Conservation (phyloP, 2,888 invertebrate genomes). For the Sminthurides aquaticus region DNA sequence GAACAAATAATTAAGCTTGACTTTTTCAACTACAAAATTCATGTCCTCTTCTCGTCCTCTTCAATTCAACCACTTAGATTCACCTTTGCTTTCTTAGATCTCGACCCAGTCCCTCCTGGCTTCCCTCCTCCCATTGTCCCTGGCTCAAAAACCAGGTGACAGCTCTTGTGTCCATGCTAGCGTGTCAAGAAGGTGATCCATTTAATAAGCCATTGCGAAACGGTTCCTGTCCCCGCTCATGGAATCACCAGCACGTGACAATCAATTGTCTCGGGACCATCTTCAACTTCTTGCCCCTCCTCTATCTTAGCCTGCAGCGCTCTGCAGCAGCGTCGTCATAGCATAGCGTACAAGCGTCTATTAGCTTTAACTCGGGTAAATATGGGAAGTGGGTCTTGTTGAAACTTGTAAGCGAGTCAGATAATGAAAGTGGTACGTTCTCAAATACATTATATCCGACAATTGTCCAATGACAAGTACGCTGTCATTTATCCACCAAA, state of each 20-base stretch:
- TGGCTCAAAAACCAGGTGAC: background rate
- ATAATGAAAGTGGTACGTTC: background rate
- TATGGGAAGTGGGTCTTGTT: background rate
- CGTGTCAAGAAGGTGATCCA: background rate
- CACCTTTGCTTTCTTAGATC: no score
- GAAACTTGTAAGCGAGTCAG: no score
- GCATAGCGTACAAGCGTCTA: no score
- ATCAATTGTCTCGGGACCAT: background rate
- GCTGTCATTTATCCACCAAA: no score
- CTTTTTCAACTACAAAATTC: background rate
- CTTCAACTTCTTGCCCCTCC: background rate
- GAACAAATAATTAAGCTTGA: no score
- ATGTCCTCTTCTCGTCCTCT: no score
- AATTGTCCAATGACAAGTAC: background rate
- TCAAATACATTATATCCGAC: background rate
- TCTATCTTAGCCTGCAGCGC: background rate
- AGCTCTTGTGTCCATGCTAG: background rate
- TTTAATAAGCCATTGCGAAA: background rate
- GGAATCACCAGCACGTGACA: background rate
- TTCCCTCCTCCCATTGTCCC: no score
- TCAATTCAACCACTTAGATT: no score
- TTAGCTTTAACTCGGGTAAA: no score
- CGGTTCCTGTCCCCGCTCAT: background rate
- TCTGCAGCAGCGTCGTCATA: background rate
- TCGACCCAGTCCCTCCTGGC: no score